These are phyloP conservation scores for Cottus gobio DNA, from an alignment of 2,113 vertebrate genomes.

Conservation along the genomic window DNA sequence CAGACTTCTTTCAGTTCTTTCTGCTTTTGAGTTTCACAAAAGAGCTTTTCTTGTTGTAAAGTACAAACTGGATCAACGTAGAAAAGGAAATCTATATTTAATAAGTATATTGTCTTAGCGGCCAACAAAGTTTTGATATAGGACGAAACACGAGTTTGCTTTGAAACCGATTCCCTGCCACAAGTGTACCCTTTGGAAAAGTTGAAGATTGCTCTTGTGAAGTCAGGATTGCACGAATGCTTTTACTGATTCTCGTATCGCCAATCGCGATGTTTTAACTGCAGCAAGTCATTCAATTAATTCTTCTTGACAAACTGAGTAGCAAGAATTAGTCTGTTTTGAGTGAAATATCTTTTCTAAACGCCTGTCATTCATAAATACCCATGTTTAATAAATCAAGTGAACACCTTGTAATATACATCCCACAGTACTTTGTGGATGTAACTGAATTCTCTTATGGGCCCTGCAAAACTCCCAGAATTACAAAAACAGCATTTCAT, in stretches of 20 bases:
- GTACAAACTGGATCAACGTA: neutral
- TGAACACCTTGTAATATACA: neutral
- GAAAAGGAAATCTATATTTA: neutral
- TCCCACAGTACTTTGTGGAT: neutral
- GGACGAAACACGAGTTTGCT: neutral
- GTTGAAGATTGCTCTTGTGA: neutral
- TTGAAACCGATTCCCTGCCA: neutral
- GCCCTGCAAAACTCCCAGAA: slow-evolving; percentile 73
- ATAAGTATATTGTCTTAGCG: neutral
- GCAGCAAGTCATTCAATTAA: neutral
- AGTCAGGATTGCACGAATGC: neutral
- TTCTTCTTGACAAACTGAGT: neutral
- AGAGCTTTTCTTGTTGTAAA: neutral
- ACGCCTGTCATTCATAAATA: slow-evolving; percentile 9
- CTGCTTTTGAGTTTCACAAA: neutral
- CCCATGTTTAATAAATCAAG: neutral
- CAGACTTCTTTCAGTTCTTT: neutral
- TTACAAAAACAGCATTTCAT: slow-evolving; percentile 80
- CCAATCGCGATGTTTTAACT: neutral
- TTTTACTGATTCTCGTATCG: neutral
- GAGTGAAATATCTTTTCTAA: neutral
- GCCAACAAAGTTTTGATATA: neutral
- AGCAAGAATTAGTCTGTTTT: neutral
- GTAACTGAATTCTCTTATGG: slow-evolving; percentile 43
- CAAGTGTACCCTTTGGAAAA: neutral